Evolutionary conservation across 2,888 invertebrate genomes (phyloP), one percentile per base, ranked within the genome.

Genomic region (Leucophenga maculata): DNA sequence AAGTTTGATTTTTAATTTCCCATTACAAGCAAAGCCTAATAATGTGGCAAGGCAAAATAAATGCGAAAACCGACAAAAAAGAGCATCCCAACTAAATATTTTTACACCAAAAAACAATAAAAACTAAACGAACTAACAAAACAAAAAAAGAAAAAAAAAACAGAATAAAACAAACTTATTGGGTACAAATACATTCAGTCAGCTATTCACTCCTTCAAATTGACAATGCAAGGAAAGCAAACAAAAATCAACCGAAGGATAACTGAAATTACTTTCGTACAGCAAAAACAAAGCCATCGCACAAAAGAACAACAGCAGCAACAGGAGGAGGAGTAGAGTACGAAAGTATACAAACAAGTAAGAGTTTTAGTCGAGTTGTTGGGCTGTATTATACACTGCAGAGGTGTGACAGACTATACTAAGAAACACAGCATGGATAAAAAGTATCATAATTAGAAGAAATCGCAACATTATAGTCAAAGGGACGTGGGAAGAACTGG

Each of bases 51-150:
- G n/a, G 11, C 57, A 26, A 57, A 62, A 62, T 62, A 44, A 46
- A 20, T 14, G 20, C 39, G 31, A 20, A 62, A 20, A 9, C 11
- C 9, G 14, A 62, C 31, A 18, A 16, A 65, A 50, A 48, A 20
- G 16, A 32, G n/a, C 31, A 65, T 50, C 65, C 11, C 31, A 65
- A 26, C 52, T 26, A 26, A 62, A 65, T 20, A 65, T 65, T 46
- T 82, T 80, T 79, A 78, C 80, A 81, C 79, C 75, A 69, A 69
- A 71, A 67, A 68, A 70, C 71, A 75, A 70, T 75, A 50, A 65
- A 16, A 22, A 39, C 39, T 18, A 65, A 65, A 65, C 32, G 16
- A 54, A 54, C 32, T 22, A 9, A 50, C 52, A 52, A 65, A 22
- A 32, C 32, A 13, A 54, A 54, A 20, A 31, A 65, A 65, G 8